Evolutionary conservation across 2,113 vertebrate species (phyloP), one percentile per base, ranked within the genome.

Genomic region (Xyrauchen texanus): DNA sequence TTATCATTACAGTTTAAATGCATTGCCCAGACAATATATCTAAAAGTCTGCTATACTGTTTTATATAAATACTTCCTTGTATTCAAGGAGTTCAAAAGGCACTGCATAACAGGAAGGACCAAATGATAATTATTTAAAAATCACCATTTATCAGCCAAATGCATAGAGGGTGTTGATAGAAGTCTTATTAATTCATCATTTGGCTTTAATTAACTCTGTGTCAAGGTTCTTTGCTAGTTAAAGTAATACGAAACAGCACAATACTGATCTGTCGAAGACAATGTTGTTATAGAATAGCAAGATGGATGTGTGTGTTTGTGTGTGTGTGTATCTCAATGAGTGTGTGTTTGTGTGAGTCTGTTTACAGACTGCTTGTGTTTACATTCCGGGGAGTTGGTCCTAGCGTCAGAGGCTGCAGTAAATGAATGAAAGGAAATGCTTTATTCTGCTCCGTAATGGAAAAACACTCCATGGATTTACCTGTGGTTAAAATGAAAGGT

Each of bases 341-440:
- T 71, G 79, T 70, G 89, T 34, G 21, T 34, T 34, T 34, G 76
- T 61, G 82, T 88, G 85, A 89, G 87, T 89, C 87, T 93, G 92
- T 93, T 93, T 93, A 93, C 91, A 93, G 91, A 91, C 89, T 87
- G 88, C 73, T 78, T 87, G 86, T 93, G 93, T 93, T 93, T 93
- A 93, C 93, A 93, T 93, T 93, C 91, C 92, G 90, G 87, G 87
- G 90, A 89, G 88, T 86, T 83, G 91, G 90, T 83, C 81, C 88
- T 87, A 89, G 90, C 89, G 90, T 92, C 87, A 88, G 90, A 88
- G 85, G 85, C 89, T 90, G 88, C 87, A 90, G 85, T 87, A 88
- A 88, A 89, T 91, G 87, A 92, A 92, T 90, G 89, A 90, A 89
- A 87, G 88, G 85, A 81, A 83, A 78, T 86, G 89, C 89, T 92